These are phyloP conservation scores for Clarias laeviceps DNA, from an alignment of 2,797 vertebrate species.

Conservation along the genomic window DNA sequence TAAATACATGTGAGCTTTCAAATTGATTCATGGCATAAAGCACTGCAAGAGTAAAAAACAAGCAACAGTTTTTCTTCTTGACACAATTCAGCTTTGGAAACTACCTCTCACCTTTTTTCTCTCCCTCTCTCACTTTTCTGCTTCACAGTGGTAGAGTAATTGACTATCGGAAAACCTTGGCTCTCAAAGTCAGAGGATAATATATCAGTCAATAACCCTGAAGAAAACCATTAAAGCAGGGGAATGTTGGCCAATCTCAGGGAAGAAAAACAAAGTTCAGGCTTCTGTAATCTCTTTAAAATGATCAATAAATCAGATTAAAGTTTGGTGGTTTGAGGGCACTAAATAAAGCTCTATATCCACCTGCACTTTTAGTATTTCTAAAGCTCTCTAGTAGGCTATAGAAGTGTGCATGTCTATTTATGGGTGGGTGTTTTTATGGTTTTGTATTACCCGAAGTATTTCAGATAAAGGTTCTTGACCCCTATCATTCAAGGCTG, in stretches of 20 bases:
- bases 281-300: constrained; percentile 60
- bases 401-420: constrained; percentile 4
- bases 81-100: constrained; percentile 34
- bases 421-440: constrained; percentile 10
- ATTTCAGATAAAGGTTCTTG: constrained; percentile 35
- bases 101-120: constrained; percentile 35
- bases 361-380: constrained; percentile 42
- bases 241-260: constrained; percentile 56
- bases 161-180: constrained; percentile 59
- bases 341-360: constrained; percentile 51
- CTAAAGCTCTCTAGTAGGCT: constrained; percentile 13
- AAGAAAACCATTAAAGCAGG: constrained; percentile 59
- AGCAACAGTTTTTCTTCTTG: constrained; percentile 33
- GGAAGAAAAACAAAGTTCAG: constrained; percentile 62
- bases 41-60: constrained; percentile 16
- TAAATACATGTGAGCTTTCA: constrained; percentile 38
- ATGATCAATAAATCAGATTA: constrained; percentile 62
- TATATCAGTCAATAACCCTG: constrained; percentile 63
- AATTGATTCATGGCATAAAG: constrained; percentile 43
- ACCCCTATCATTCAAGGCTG: constrained; percentile 44
- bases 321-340: constrained; percentile 50
- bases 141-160: constrained; percentile 59
- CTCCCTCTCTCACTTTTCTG: constrained; percentile 46
- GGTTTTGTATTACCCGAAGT: constrained; percentile 22
- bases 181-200: constrained; percentile 61